Base-by-base conservation (phyloP, 2,888 invertebrate species). In the Lobophora halterata region DNA sequence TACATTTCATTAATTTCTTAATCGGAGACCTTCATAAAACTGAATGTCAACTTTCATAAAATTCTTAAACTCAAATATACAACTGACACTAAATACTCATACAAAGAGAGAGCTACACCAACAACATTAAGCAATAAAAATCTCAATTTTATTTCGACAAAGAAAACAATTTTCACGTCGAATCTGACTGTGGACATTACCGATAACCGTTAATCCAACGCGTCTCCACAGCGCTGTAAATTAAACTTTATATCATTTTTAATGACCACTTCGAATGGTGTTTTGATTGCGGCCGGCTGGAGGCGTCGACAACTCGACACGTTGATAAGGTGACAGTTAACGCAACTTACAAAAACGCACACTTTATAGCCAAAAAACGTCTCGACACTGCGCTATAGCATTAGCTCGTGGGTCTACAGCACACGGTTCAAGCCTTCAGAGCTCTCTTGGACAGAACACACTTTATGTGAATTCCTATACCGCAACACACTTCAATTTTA, bases 251-350 rank as follows among this genome's bases (percentile, higher is more conserved):
- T 87, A 81, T 81, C 80, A 83, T 80, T 85, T 86, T 87, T 87
- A 86, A 86, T 80, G 83, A 74, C 72, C 72, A 58, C 63, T 58
- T 70, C 77, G 78, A 83, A 86, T 85, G 82, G 81, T 83, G 83
- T 85, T 87, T 86, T 87, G 86, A 87, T 87, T 85, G 81, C 83
- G 72, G 78, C 65, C 61, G 80, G 76, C 79, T 80, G 81, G 80
- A 87, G 87, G 87, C 87, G 87, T 86, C 86, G 86, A 87, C 87
- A 87, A 82, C 78, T 83, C 83, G 71, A 82, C 87, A 83, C 79
- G 80, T 69, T 70, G 86, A 86, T 86, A 86, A 87, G 75, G 70
- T 65, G 79, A 81, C 81, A 78, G 68, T 82, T 78, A 78, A 79
- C 69, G 75, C 58, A 58, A 60, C 65, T 65, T 65, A 79, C 78